Percentiles rank a stretch among this genome's conserved stretches.
phyloP scores from a whole-genome alignment of 2,888 invertebrate genomes.

The Zygothrica quintamaculata region DNA sequence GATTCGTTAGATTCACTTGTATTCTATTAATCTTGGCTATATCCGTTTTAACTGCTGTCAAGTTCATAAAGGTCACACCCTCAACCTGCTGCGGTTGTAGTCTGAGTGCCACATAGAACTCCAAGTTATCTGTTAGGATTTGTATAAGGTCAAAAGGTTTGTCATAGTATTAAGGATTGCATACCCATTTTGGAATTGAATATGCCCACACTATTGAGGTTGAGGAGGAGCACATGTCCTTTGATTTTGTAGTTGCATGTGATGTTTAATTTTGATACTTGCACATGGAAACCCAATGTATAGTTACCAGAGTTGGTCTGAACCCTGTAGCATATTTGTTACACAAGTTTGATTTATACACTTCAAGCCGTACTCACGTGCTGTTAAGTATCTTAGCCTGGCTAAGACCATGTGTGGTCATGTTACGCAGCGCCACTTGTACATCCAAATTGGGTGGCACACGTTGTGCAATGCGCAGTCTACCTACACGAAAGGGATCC shows the following conservation, averaged over 20 bases:
- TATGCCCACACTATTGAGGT: conserved; percentile 87
- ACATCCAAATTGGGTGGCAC: conserved; percentile 53
- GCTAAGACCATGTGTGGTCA: conserved; percentile 57
- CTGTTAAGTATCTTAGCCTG: conserved; percentile 48
- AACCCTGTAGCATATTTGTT: conserved; percentile 78
- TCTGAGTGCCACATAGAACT: conserved; percentile 44
- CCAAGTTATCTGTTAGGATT: conserved; percentile 43
- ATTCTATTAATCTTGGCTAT: conserved; percentile 87
- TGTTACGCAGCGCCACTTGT: conserved; percentile 52
- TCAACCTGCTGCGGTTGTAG: conserved; percentile 35
- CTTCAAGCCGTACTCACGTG: conserved; percentile 58
- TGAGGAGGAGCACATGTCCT: conserved; percentile 88
- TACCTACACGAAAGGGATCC: conserved; percentile 62
- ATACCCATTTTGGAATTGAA: conserved; percentile 86
- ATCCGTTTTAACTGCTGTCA: conserved; percentile 87
- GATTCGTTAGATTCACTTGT: conserved; percentile 87
- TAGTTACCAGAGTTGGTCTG: conserved; percentile 86
- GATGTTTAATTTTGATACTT: conserved; percentile 87
- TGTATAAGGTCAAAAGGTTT: no score
- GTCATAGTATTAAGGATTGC: no score
- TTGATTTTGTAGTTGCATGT: conserved; percentile 88
- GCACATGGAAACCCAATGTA: conserved; percentile 87
- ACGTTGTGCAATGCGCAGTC: conserved; percentile 54
- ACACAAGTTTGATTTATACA: not conserved
- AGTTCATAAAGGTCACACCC: conserved; percentile 86